These are phyloP conservation scores for Hemithea aestivaria DNA, from an alignment of 2,888 invertebrate species.

Conservation along the genomic window DNA sequence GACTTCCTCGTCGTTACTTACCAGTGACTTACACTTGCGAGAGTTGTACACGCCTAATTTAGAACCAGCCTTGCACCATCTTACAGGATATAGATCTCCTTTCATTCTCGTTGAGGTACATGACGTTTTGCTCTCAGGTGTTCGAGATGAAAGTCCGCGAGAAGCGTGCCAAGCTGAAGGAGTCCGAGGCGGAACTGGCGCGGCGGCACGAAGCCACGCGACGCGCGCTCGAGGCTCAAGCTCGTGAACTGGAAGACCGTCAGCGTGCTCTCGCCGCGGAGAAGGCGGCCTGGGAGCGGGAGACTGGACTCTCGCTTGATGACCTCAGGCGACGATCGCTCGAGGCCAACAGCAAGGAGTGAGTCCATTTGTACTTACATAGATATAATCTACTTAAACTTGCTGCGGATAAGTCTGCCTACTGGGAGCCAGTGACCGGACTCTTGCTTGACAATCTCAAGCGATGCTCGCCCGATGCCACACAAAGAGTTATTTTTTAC, in stretches of 20 bases:
- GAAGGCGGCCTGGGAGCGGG: constrained; percentile 92
- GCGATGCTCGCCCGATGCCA: no score
- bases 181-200: constrained; percentile 95
- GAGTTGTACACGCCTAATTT: no score
- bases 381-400: no score
- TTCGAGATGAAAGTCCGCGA: constrained; percentile 99
- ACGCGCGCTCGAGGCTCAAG: constrained; percentile 90
- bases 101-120: no score
- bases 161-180: constrained; percentile 96
- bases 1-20: no score
- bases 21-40: no score
- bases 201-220: constrained; percentile 90
- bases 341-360: constrained; percentile 94
- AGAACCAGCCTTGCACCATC: no score
- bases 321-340: constrained; percentile 92
- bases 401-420: no score
- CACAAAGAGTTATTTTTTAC: no score
- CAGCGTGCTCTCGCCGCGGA: constrained; percentile 91
- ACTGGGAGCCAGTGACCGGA: no score
- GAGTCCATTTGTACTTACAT: constrained; percentile 65
- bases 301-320: constrained; percentile 92
- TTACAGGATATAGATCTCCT: no score
- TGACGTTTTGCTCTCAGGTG: constrained; percentile 70
- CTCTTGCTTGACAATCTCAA: no score
- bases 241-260: constrained; percentile 94